Evolutionary conservation across 2,113 vertebrate genomes (phyloP), one percentile per base, ranked within the genome.

Genomic region (Rana temporaria): DNA sequence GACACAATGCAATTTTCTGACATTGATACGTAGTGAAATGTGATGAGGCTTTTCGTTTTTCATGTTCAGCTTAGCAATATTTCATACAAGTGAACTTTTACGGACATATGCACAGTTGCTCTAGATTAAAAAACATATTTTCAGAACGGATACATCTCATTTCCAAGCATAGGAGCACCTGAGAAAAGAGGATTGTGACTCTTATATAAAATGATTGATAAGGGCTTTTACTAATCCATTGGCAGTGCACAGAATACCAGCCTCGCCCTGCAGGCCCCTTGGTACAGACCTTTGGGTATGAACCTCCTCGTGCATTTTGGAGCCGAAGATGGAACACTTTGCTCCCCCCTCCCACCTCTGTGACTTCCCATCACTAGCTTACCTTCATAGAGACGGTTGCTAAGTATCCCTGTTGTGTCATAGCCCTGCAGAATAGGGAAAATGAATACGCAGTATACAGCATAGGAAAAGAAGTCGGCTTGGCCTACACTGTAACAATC

Each of bases 381-480:
- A 52, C 53, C 71, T 76, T 83, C 71, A 16, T 75, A 57, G 81
- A 83, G 71, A 83, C 81, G n/a, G 81, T 83, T 83, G 81, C 81
- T 76, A 83, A 72, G 81, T 76, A 83, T 71, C 63, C 80, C 70
- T 67, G 70, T 82, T 82, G 79, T 82, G 80, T 82, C 80, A 82
- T 82, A 66, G 80, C 70, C 34, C 81, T 68, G 81, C 63, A 83
- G 64, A 63, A 66, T 57, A 16, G 52, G 38, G 79, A 34, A 66
- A 72, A 66, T n/a, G 59, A 81, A 73, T 65, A 55, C 57, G 34
- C 66, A 20, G 60, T 48, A 42, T 62, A 53, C 63, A 14, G 53
- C 18, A n/a, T 67, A 57, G 14, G 1, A 34, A 48, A 48, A 57
- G 30, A 16, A 72, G 26, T 30, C 57, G 71, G 67, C 55, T 9